These are phyloP conservation scores for Gymnosoma rotundatum DNA, from an alignment of 2,888 invertebrate species.

Conservation along the genomic window DNA sequence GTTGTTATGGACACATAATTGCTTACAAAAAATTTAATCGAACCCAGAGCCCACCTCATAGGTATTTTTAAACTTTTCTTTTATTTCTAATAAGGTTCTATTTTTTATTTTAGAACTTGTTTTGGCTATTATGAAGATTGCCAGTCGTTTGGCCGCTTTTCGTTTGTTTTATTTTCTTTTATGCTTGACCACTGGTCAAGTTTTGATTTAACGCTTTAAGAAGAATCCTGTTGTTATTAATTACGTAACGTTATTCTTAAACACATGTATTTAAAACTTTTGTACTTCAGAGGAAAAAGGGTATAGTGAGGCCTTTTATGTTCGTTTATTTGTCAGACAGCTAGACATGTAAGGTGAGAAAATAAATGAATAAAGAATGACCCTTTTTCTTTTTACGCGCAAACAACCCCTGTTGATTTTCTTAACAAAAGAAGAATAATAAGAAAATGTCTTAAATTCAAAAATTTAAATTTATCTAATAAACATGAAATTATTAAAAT, in stretches of 20 bases:
- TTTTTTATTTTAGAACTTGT: constrained; percentile 9
- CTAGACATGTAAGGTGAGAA: background rate
- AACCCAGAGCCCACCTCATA: background rate
- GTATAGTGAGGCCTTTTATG: background rate
- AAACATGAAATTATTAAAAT: no score
- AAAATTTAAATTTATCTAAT: no score
- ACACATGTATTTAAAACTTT: background rate
- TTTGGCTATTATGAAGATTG: background rate
- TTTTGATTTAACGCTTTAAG: constrained; percentile 34
- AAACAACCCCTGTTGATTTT: constrained; percentile 41
- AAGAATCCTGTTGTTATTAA: constrained; percentile 42
- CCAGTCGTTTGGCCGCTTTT: constrained; percentile 29
- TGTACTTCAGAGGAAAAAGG: background rate
- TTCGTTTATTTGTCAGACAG: background rate
- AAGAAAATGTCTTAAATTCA: background rate
- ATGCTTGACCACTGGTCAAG: constrained; percentile 55
- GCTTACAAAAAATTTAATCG: no score
- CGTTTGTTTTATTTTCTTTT: constrained; percentile 7
- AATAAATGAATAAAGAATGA: background rate
- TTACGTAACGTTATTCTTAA: background rate
- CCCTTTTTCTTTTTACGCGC: background rate
- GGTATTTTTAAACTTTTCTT: background rate
- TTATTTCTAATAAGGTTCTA: background rate
- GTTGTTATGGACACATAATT: background rate
- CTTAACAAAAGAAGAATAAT: background rate